phyloP scores from a whole-genome alignment of 92 coral and sea anemone genomes.

The Umimayanthus kanabou region DNA sequence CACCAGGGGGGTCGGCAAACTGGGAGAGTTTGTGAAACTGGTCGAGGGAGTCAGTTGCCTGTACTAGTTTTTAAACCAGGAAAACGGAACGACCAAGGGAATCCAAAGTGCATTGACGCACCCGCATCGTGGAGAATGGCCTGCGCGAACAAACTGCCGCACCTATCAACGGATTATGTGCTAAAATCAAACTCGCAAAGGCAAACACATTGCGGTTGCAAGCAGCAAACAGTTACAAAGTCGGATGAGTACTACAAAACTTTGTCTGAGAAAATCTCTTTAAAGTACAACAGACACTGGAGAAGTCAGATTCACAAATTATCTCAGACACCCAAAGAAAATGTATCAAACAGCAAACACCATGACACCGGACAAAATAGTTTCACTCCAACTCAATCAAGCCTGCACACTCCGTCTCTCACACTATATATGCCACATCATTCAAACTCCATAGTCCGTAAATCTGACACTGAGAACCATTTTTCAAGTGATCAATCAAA shows the following conservation, averaged over 20 bases:
- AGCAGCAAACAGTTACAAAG: not conserved
- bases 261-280: not conserved
- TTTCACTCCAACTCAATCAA: not conserved
- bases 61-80: not conserved
- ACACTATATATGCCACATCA: constrained; percentile 8
- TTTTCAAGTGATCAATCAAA: not conserved
- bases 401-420: not conserved
- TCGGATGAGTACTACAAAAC: not conserved
- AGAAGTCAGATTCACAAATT: not conserved
- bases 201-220: not conserved
- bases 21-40: not conserved
- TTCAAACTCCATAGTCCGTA: not conserved
- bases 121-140: not conserved
- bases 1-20: not conserved
- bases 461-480: not conserved
- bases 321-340: not conserved
- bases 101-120: not conserved
- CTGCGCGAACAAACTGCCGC: not conserved
- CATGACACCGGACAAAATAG: not conserved
- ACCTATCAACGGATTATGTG: not conserved
- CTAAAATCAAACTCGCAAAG: not conserved
- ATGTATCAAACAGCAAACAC: not conserved
- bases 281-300: constrained; percentile 1
- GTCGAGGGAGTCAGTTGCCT: not conserved
- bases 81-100: not conserved